Evolutionary conservation across 2,888 invertebrate species (phyloP).

Genomic region (Syrista parreyssii): DNA sequence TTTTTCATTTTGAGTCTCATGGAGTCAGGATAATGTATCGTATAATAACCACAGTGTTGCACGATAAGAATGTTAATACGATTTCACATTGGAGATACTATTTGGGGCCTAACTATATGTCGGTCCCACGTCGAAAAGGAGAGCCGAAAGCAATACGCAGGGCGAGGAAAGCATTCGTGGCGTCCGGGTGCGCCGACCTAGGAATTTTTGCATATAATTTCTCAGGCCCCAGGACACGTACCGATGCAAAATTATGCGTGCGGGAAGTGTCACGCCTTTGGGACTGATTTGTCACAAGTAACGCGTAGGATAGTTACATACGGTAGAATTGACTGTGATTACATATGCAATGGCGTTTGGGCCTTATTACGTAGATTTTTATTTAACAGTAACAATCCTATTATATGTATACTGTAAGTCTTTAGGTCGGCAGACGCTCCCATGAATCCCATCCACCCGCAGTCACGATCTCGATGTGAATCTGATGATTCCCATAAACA

Average conservation of each 20-base stretch:
- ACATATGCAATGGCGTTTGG: not conserved
- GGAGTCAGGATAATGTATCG: constrained; percentile 3
- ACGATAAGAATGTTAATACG: constrained; percentile 35
- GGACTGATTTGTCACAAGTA: not conserved
- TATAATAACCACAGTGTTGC: not conserved
- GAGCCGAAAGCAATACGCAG: constrained; percentile 25
- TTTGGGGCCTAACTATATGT: constrained; percentile 16
- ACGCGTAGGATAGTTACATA: not conserved
- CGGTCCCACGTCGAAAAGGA: constrained; percentile 23
- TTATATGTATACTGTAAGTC: not conserved
- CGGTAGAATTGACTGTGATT: not conserved
- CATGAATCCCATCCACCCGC: constrained; percentile 26
- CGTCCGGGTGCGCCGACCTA: constrained; percentile 42
- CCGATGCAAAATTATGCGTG: not conserved
- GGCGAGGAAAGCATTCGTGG: constrained; percentile 30
- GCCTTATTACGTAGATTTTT: not conserved
- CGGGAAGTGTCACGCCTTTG: constrained; percentile 1
- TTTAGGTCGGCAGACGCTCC: constrained; percentile 11
- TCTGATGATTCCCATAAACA: constrained; percentile 39
- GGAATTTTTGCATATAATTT: constrained; percentile 31
- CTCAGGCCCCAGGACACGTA: not conserved
- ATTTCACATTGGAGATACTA: constrained; percentile 23
- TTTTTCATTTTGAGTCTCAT: not conserved
- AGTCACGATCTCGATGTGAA: constrained; percentile 28
- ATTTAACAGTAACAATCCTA: too few species aligned